These are phyloP conservation scores for Plutomurus gul DNA, from an alignment of 1,140 invertebrate species.

Conservation along the genomic window DNA sequence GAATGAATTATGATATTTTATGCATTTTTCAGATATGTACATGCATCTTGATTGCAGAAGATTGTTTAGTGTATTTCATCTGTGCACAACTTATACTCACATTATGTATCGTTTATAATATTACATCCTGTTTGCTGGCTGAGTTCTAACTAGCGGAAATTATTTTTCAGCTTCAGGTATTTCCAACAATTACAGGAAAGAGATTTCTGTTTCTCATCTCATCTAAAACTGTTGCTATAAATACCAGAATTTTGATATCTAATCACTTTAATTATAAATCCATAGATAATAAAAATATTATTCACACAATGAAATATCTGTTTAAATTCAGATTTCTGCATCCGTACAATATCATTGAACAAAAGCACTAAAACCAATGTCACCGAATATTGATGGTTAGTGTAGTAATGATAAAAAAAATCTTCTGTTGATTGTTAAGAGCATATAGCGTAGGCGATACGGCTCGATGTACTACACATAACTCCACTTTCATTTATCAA, in stretches of 20 bases:
- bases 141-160: background rate
- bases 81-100: background rate
- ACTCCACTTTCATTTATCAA: no score
- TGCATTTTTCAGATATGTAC: slow-evolving; percentile 6
- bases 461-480: no score
- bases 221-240: no score
- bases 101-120: background rate
- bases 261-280: background rate
- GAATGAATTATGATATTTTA: slow-evolving; percentile 15
- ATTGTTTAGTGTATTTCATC: background rate
- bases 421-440: no score
- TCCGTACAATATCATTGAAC: no score
- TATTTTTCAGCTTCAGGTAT: background rate
- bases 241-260: background rate
- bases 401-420: no score
- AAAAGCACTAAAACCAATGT: no score
- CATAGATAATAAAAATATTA: no score
- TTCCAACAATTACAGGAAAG: background rate
- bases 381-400: no score
- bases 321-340: no score
- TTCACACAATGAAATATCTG: no score
- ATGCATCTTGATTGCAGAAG: background rate
- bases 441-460: no score
- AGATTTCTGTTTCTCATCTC: background rate
- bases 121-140: background rate